Evolutionary conservation across 92 coral and sea anemone species (phyloP).

Genomic region (Paragorgia papillata): DNA sequence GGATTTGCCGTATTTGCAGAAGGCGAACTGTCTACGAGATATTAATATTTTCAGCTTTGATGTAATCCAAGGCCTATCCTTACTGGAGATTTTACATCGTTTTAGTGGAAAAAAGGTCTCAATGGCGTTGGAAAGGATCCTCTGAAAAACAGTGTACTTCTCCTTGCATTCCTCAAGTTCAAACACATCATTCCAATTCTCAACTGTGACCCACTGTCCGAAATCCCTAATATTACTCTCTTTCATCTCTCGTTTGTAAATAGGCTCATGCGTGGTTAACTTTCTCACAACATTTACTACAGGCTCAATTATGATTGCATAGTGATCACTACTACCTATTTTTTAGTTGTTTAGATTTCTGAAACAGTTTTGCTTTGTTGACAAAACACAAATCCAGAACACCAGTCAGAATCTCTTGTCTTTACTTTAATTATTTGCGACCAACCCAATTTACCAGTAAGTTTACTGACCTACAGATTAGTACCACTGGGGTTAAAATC

Average conservation of each 20-base stretch:
- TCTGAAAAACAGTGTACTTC: slow-evolving; percentile 1
- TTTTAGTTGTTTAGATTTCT: slow-evolving; percentile 37
- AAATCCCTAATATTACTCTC: slow-evolving; percentile 31
- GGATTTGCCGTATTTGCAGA: slow-evolving; percentile 9
- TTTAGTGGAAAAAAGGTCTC: slow-evolving; percentile 47
- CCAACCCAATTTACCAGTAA: slow-evolving; percentile 17
- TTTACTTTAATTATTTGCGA: slow-evolving; percentile 22
- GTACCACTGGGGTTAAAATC: too few relatives aligned
- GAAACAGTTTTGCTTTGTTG: slow-evolving; percentile 39
- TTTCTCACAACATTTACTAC: background rate
- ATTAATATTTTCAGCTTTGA: slow-evolving; percentile 1
- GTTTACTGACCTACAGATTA: too few relatives aligned
- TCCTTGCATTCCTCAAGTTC: slow-evolving; percentile 2
- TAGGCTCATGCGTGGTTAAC: background rate
- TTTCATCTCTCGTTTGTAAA: slow-evolving; percentile 32
- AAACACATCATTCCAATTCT: slow-evolving; percentile 11
- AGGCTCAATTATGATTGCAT: slow-evolving; percentile 22
- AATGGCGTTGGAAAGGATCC: slow-evolving; percentile 38
- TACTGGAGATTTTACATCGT: slow-evolving; percentile 29
- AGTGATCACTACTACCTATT: slow-evolving; percentile 39
- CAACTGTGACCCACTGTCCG: slow-evolving; percentile 24
- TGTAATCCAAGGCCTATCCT: slow-evolving; percentile 18
- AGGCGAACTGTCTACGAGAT: slow-evolving; percentile 14
- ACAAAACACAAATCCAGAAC: slow-evolving; percentile 14
- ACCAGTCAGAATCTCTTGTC: slow-evolving; percentile 16